phyloP scores from a whole-genome alignment of 2,888 invertebrate genomes.

The Aricia artaxerxes region DNA sequence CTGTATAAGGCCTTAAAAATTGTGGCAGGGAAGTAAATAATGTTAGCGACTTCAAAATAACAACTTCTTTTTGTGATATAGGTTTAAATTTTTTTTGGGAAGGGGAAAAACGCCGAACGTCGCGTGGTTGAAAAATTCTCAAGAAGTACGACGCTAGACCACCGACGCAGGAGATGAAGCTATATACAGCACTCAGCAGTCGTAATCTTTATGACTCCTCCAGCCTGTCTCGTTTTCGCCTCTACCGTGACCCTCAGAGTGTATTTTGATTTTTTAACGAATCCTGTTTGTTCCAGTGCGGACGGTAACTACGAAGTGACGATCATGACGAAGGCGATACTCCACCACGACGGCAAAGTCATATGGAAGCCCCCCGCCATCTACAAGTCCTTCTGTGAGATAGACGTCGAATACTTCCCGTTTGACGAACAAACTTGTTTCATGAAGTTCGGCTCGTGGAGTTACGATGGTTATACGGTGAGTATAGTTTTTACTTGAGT shows the following conservation, averaged over 20 bases:
- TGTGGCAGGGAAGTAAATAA: background rate
- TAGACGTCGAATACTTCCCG: conserved; percentile 96
- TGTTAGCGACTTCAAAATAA: background rate
- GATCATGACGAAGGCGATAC: conserved; percentile 98
- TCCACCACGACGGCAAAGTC: conserved; percentile 95
- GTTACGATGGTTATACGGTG: conserved; percentile 96
- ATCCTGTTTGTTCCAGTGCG: conserved; percentile 83
- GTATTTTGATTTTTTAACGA: background rate
- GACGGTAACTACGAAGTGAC: conserved; percentile 99
- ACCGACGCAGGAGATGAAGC: too few species aligned
- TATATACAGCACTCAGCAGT: too few species aligned
- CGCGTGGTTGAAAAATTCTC: too few species aligned
- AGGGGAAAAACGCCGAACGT: too few species aligned
- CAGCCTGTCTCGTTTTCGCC: too few species aligned
- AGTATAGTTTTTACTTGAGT: conserved; percentile 48
- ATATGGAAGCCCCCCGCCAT: conserved; percentile 99
- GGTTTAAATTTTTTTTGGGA: too few species aligned
- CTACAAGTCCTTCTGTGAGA: conserved; percentile 98
- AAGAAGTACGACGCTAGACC: too few species aligned
- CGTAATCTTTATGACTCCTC: too few species aligned
- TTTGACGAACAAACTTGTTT: conserved; percentile 97
- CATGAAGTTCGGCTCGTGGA: conserved; percentile 98
- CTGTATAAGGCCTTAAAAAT: background rate
- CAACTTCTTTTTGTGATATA: too few species aligned
- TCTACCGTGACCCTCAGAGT: background rate